phyloP scores from a whole-genome alignment of 2,113 vertebrate species.

The Cairina moschata region DNA sequence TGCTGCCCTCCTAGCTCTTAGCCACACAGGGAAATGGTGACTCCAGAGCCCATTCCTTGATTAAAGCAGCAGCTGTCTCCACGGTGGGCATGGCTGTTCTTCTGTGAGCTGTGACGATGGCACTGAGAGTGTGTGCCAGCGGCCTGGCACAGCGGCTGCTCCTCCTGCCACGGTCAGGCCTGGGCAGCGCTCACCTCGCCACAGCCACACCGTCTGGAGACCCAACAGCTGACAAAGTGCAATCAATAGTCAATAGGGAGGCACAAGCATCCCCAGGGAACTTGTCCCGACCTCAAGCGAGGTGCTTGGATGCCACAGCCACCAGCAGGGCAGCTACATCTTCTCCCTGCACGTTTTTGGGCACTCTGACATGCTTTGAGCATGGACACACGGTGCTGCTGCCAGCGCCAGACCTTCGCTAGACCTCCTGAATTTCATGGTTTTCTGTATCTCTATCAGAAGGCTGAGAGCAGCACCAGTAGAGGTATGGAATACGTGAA shows the following conservation, averaged over 20 bases:
- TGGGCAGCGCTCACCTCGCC: neutral
- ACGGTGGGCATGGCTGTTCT: neutral
- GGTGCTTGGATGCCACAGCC: neutral
- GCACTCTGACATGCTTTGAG: neutral
- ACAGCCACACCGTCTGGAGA: neutral
- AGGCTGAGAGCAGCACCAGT: neutral
- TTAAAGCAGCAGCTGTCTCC: neutral
- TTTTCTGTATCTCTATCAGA: neutral
- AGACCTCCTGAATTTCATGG: neutral
- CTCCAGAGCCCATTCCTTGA: neutral
- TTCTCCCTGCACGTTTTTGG: neutral
- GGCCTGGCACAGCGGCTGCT: no score
- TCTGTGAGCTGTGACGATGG: neutral
- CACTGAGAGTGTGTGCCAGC: no score
- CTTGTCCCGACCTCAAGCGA: neutral
- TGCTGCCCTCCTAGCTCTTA: neutral
- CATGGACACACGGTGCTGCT: accelerated
- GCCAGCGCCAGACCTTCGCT: neutral
- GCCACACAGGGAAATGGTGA: neutral
- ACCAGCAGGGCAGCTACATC: neutral
- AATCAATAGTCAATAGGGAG: neutral
- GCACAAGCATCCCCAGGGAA: neutral
- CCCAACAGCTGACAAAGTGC: no score
- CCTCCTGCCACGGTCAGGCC: no score
- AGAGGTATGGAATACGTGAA: neutral